These are phyloP conservation scores for Dendrolimus houi DNA, from an alignment of 2,888 invertebrate genomes.

Conservation along the genomic window DNA sequence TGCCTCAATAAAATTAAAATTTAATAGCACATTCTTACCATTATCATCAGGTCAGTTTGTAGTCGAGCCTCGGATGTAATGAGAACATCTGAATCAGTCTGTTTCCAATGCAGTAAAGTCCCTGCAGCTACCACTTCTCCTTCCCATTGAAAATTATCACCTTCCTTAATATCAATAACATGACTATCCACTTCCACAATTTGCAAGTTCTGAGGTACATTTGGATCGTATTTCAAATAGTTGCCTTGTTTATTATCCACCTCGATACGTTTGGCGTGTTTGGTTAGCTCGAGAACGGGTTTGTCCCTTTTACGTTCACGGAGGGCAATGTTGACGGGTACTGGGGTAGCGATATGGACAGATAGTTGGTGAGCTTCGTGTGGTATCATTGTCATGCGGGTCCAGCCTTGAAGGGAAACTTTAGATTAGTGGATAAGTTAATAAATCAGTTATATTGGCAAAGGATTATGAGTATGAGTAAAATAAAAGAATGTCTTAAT, in stretches of 20 bases:
- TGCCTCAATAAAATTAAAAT: too few species aligned
- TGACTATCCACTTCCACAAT: slow-evolving; percentile 61
- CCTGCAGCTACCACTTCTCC: slow-evolving; percentile 56
- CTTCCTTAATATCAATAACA: slow-evolving; percentile 59
- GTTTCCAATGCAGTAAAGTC: slow-evolving; percentile 47
- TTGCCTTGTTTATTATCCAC: slow-evolving; percentile 43
- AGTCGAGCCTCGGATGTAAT: slow-evolving; percentile 50
- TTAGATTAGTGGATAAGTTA: not conserved
- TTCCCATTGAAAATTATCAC: slow-evolving; percentile 35
- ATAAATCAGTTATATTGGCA: too few species aligned
- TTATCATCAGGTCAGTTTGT: slow-evolving; percentile 58
- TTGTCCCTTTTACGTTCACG: slow-evolving; percentile 52
- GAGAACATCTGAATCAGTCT: slow-evolving; percentile 48
- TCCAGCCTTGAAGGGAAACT: slow-evolving; percentile 40
- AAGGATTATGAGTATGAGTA: too few species aligned
- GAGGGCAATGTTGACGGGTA: slow-evolving; percentile 48
- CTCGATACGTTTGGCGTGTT: slow-evolving; percentile 45
- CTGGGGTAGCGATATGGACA: slow-evolving; percentile 49
- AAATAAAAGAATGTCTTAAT: too few species aligned
- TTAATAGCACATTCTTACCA: slow-evolving; percentile 36
- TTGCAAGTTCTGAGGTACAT: slow-evolving; percentile 60
- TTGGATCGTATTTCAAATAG: slow-evolving; percentile 62
- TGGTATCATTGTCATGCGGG: slow-evolving; percentile 53
- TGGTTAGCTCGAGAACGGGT: slow-evolving; percentile 49
- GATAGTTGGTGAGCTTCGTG: slow-evolving; percentile 57